Base-by-base conservation (phyloP, 2,888 invertebrate genomes). In the Pollenia amentaria region DNA sequence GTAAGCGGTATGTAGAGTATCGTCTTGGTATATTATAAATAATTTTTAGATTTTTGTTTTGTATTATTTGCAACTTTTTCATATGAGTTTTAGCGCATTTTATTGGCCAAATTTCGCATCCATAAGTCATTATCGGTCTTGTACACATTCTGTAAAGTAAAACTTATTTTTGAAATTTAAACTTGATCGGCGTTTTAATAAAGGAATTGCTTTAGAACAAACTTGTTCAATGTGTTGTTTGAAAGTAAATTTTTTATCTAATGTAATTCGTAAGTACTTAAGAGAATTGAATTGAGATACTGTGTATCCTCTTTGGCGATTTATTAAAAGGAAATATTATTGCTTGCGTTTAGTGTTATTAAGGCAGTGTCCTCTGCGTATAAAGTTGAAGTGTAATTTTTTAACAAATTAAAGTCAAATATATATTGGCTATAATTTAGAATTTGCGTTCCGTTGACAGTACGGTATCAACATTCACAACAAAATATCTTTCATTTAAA, bases 251-350 rank as follows among this genome's bases (percentile, higher is more conserved):
- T 69, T 69, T 38, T 69, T 51, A n/a, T n/a, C n/a, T n/a, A n/a
- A n/a, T n/a, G n/a, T n/a, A n/a, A n/a, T n/a, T n/a, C n/a, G n/a
- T n/a, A n/a, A n/a, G n/a, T n/a, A n/a, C n/a, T n/a, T n/a, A n/a
- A 38, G 29, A 14, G 2, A 51, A n/a, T 14, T 29, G 11, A 8
- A 16, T 1, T 16, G 38, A n/a, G n/a, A n/a, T n/a, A n/a, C n/a
- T 40, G 3, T 14, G 57, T 3, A 44, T 57, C 18, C 57, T 12
- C 14, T 72, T 72, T 0, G 55, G 70, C 3, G 70, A 70, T 11
- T 70, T 70, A 40, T 70, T 70, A 40, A 55, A 70, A 1, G 53
- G 70, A 16, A 70, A 70, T 11, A 70, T 51, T 53, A 70, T 70
- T 10, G 53, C 70, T 14, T 53, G 70, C 7, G 53, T 53, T 16